Percentiles rank a stretch among this genome's conserved stretches.
Evolutionary conservation across 1,140 invertebrate species (phyloP).

Genomic region (Diorhabda elongata): DNA sequence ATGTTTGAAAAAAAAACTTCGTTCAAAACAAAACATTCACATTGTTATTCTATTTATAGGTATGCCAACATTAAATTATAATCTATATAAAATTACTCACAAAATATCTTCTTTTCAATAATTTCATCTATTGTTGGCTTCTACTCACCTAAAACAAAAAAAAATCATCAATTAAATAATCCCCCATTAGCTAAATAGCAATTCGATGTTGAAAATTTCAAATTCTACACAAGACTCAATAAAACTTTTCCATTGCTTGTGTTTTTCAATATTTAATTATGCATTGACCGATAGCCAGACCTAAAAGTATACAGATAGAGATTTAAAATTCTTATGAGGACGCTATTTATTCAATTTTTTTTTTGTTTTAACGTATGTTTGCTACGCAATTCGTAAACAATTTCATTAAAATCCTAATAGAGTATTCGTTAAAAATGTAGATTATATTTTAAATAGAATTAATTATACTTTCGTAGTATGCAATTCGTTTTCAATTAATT

Average conservation of each 20-base stretch:
- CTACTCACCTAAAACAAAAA: constrained; percentile 20
- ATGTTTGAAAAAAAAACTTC: too few relatives aligned
- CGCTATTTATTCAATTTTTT: not conserved
- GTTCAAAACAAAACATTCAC: too few relatives aligned
- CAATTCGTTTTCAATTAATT: too few relatives aligned
- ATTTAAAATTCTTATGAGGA: not conserved
- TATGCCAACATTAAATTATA: too few relatives aligned
- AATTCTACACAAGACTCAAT: constrained; percentile 4
- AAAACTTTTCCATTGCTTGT: not conserved
- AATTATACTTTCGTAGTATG: too few relatives aligned
- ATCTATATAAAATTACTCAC: too few relatives aligned
- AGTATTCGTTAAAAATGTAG: too few relatives aligned
- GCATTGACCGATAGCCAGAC: not conserved
- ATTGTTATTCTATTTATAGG: too few relatives aligned
- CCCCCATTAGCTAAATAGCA: constrained; percentile 14
- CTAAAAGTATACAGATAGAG: not conserved
- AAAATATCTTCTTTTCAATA: too few relatives aligned
- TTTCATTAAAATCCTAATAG: not conserved
- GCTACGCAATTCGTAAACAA: not conserved
- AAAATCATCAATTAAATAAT: constrained; percentile 3
- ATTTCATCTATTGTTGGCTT: not conserved
- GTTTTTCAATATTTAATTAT: constrained; percentile 4
- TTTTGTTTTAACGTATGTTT: not conserved
- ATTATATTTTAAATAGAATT: too few relatives aligned
- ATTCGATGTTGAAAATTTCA: constrained; percentile 11